A percentile compares a stretch with the other conserved stretches of the same genome.
These are phyloP conservation scores for Heliopora coerulea DNA, from an alignment of 92 coral and sea anemone species.

Conservation along the genomic window DNA sequence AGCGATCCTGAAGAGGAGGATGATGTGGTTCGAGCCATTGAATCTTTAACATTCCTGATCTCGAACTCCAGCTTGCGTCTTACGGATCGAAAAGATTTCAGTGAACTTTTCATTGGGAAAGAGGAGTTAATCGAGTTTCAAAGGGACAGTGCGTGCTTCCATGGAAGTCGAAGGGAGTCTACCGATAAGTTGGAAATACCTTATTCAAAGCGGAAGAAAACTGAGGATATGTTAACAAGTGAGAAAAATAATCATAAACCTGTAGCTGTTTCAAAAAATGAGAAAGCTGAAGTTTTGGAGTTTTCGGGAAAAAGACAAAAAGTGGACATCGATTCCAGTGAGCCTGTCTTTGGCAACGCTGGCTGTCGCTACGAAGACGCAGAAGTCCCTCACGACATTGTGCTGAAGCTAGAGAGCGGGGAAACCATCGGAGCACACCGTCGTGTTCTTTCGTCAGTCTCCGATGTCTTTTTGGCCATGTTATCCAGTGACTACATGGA, in stretches of 20 bases:
- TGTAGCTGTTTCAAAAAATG: neutral
- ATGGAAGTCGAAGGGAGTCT: neutral
- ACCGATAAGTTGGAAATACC: neutral
- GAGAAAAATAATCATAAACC: too few species aligned
- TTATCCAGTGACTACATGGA: constrained; percentile 69
- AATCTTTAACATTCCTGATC: constrained; percentile 58
- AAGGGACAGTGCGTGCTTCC: neutral
- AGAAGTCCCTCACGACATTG: constrained; percentile 49
- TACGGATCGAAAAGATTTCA: neutral
- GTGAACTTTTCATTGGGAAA: neutral
- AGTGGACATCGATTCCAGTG: neutral
- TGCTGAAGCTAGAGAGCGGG: constrained; percentile 69
- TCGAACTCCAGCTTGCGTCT: constrained; percentile 21
- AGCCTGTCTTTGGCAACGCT: neutral
- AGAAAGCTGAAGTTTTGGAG: too few species aligned
- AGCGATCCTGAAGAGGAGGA: constrained; percentile 44
- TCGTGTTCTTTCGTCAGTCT: constrained; percentile 39
- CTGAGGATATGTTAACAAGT: neutral
- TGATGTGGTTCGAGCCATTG: constrained; percentile 60
- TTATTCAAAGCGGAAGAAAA: neutral
- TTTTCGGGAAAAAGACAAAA: neutral
- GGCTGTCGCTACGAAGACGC: constrained; percentile 39
- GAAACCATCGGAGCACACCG: constrained; percentile 63
- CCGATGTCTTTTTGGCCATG: constrained; percentile 88
- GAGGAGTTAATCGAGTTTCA: neutral